phyloP scores from a whole-genome alignment of 1,140 invertebrate species.

The Ceratina japonica region DNA sequence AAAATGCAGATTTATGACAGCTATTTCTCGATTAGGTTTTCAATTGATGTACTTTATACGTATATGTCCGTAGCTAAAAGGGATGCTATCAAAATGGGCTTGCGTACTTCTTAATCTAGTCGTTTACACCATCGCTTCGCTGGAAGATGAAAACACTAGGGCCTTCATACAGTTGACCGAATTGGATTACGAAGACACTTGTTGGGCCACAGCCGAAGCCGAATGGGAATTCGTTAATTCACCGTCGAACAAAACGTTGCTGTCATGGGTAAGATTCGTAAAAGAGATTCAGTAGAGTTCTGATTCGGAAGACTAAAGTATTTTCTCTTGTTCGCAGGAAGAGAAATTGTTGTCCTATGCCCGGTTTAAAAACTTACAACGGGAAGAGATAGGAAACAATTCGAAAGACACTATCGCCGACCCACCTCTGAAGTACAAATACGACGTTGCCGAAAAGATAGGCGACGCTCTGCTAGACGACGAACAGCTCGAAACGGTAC shows the following conservation, averaged over 20 bases:
- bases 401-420: conserved; percentile 13
- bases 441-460: conserved; percentile 75
- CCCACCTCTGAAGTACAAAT: conserved; percentile 58
- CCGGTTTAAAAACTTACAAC: conserved; percentile 55
- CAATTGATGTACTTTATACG: not conserved
- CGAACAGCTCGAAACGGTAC: conserved; percentile 80
- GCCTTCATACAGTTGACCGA: conserved; percentile 66
- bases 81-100: conserved; percentile 65
- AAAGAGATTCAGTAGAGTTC: too few species aligned
- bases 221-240: conserved; percentile 70
- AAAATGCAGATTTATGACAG: not conserved
- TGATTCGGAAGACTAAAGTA: not conserved
- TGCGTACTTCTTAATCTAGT: conserved; percentile 57
- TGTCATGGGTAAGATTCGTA: conserved; percentile 70
- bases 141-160: conserved; percentile 22
- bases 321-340: conserved; percentile 57
- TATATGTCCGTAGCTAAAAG: conserved; percentile 51
- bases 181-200: conserved; percentile 72
- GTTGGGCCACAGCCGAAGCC: conserved; percentile 60
- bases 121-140: conserved; percentile 30
- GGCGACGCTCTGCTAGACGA: conserved; percentile 80
- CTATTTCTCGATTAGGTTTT: not conserved
- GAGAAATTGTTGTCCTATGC: conserved; percentile 56
- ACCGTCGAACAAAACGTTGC: conserved; percentile 56
- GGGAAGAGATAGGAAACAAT: conserved; percentile 29